Percentiles rank a stretch among this genome's conserved stretches.
Evolutionary conservation across 1,140 invertebrate species (phyloP).

Genomic region (Drosophila persimilis): DNA sequence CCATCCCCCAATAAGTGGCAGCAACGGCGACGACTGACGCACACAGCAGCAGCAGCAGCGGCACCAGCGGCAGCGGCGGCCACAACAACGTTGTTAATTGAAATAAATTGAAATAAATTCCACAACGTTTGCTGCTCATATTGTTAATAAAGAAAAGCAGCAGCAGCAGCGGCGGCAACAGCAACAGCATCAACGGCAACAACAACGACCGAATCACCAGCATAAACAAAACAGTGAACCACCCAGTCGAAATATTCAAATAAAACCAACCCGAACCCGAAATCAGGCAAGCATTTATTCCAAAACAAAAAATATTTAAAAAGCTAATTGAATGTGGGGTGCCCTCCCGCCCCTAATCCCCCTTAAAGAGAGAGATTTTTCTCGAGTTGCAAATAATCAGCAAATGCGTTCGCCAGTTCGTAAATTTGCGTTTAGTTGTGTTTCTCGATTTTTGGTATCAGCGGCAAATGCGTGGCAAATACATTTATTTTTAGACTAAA

Average conservation of each 20-base stretch:
- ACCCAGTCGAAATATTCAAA: conserved; percentile 4
- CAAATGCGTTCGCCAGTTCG: not conserved
- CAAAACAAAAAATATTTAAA: not conserved
- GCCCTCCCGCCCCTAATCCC: not conserved
- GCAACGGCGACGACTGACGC: conserved; percentile 25
- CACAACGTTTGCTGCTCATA: conserved; percentile 67
- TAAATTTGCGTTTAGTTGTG: not conserved
- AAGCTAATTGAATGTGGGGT: not conserved
- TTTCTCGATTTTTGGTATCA: conserved; percentile 21
- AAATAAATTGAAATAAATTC: conserved; percentile 82
- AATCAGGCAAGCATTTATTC: not conserved
- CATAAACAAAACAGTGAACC: conserved; percentile 51
- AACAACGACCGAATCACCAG: conserved; percentile 15
- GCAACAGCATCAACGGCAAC: conserved; percentile 21
- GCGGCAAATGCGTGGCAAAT: conserved; percentile 11
- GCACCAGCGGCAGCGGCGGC: not conserved
- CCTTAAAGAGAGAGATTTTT: not conserved
- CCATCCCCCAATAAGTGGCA: conserved; percentile 65
- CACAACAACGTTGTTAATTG: conserved; percentile 67
- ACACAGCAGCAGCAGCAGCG: conserved; percentile 14
- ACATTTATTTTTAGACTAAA: conserved; percentile 31
- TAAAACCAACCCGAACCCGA: not conserved
- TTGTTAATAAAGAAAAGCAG: conserved; percentile 71
- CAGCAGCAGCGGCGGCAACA: conserved; percentile 17
- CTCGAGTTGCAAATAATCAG: not conserved